Evolutionary conservation across 2,888 invertebrate species (phyloP).

Genomic region (Calliphora vomitoria): DNA sequence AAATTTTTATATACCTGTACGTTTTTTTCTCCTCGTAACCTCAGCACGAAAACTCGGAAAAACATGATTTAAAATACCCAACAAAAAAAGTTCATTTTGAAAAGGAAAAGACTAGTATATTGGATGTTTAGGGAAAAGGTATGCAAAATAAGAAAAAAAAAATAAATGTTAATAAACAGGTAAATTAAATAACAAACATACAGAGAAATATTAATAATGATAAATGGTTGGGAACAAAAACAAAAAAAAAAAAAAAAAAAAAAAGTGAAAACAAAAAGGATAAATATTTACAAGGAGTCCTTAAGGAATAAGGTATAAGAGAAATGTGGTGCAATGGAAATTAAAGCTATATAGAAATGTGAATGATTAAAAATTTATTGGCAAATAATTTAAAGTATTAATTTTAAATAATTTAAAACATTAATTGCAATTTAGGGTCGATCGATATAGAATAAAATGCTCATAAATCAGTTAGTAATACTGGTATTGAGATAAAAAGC

Average conservation of each 20-base stretch:
- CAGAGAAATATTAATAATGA: slow-evolving; percentile 32
- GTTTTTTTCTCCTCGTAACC: slow-evolving; percentile 21
- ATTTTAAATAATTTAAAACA: no score
- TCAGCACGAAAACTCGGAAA: slow-evolving; percentile 43
- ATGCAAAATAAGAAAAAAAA: slow-evolving; percentile 23
- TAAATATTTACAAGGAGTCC: slow-evolving; percentile 25
- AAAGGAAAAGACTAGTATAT: neutral
- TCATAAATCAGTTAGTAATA: no score
- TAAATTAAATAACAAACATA: slow-evolving; percentile 54
- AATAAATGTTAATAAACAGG: slow-evolving; percentile 52
- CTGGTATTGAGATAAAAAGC: no score
- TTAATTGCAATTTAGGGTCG: no score
- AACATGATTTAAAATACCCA: slow-evolving; percentile 19
- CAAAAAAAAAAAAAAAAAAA: neutral
- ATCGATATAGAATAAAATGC: no score
- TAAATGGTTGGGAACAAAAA: slow-evolving; percentile 20
- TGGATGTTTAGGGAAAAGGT: slow-evolving; percentile 9
- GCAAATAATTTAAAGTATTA: no score
- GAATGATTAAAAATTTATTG: no score
- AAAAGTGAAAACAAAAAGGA: neutral
- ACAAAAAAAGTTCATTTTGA: slow-evolving; percentile 6
- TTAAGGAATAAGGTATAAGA: neutral
- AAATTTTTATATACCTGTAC: slow-evolving; percentile 46
- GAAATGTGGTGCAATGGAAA: neutral
- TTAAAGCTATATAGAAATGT: neutral